Base-by-base conservation (phyloP, 2,888 invertebrate species). In the Ctenicera cuprea region DNA sequence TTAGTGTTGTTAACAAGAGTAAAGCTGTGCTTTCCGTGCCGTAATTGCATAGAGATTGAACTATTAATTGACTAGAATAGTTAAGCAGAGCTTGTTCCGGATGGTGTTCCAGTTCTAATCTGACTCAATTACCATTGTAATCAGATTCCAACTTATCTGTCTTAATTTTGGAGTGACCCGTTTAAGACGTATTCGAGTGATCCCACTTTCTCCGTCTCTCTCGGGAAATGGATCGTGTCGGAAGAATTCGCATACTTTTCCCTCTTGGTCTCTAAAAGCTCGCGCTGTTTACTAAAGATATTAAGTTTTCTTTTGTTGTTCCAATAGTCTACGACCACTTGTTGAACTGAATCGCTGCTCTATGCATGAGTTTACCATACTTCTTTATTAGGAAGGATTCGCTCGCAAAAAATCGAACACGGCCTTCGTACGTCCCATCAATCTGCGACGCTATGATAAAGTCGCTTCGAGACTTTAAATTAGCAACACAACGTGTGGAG, bases 41-140 rank as follows among this genome's bases (percentile, higher is more conserved):
- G 78, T 80, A 81, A 81, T 80, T 81, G 79, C 78, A 77, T 73
- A 54, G 78, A 79, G 78, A 81, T 81, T 81, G 81, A 79, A 81
- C 80, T 79, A 79, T 80, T 81, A 81, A 81, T 81, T 79, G 79
- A 79, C 76, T 77, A 67, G 78, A 79, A 80, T 78, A 78, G 78
- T 78, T 78, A 74, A 77, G 76, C 74, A 38, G 74, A 76, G 77
- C 74, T 74, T 41, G 54, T 57, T 68, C 54, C 64, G 64, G 64
- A 64, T 61, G 38, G 52, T 76, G 78, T 77, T 77, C 73, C 63
- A 54, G 62, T 74, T 75, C 75, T 75, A 74, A 78, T 78, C 76
- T 70, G 69, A 73, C 70, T 75, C 81, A 79, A 81, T 82, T 82
- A 80, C 80, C 77, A 79, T 80, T 78, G 77, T 76, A 80, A 81